Base-by-base conservation (phyloP, 2,888 invertebrate species). In the Parelbella ahira region DNA sequence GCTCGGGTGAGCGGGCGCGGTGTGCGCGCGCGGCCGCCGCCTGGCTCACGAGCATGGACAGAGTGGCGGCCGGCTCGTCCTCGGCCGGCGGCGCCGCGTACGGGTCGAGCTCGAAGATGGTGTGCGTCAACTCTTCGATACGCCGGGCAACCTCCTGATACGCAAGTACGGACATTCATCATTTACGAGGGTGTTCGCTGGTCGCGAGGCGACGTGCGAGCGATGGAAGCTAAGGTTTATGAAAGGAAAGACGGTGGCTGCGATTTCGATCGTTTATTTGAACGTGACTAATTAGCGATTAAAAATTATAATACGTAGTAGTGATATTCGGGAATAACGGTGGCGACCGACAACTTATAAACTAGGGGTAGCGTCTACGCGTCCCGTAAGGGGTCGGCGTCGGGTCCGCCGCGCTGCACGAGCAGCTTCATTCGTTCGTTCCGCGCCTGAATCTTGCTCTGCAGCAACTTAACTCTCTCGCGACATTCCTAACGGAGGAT, bases 401-500 rank as follows among this genome's bases (percentile, higher is more conserved):
- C 94, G 60, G 96, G 96, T 63, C 92, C 92, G 86, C 95, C 96
- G 74, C 95, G 93, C 89, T 95, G 94, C 77, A 94, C 90, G 68
- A 97, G 89, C 63, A 95, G 89, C 84, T 96, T 96, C 72, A 96
- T 93, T 73, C 96, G 93, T 88, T 97, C 96, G 78, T 92, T 93
- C 59, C 94, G 93, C 86, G 94, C 93, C 69, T 93, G 91, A 70
- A 97, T 94, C 90, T 95, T 95, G 88, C 92, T 93, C 84, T 96
- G 95, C 72, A 97, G 91, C 76, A 92, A 91, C 79, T 94, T 94
- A 67, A 95, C 93, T 86, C 91, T 92, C 87, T 96, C 96, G 78
- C 93, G 93, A 89, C 91, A 94, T 79, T 92, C 93, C 96, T 96
- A 87, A 58, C 71, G 73, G 76, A 76, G 78, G 89, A 89, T 84